Evolutionary conservation across 2,797 vertebrate genomes (phyloP).

Genomic region (Danio choprae): DNA sequence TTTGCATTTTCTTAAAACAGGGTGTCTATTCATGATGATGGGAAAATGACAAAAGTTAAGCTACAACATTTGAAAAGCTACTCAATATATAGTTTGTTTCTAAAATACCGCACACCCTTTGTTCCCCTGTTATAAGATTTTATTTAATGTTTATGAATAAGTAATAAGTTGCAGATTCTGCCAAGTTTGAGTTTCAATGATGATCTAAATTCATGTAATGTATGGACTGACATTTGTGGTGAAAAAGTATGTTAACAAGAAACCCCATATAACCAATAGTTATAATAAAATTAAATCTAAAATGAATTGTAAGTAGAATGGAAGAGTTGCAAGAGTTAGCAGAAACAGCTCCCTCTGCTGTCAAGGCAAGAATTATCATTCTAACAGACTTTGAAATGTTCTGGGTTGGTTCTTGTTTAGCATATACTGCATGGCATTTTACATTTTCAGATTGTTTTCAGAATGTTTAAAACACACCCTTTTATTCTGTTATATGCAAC

Average conservation of each 20-base stretch:
- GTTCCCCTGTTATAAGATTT: not conserved
- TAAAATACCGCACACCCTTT: conserved; percentile 6
- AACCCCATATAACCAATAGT: no score
- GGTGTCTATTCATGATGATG: not conserved
- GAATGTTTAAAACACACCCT: no score
- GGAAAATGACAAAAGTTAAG: conserved; percentile 6
- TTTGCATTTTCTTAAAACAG: not conserved
- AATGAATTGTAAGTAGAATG: not conserved
- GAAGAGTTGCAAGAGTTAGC: not conserved
- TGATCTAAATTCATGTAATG: not conserved
- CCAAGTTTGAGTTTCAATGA: not conserved
- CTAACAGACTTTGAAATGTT: not conserved
- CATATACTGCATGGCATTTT: no score
- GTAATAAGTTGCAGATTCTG: not conserved
- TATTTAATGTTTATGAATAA: not conserved
- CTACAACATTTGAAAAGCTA: not conserved
- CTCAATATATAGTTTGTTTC: not conserved
- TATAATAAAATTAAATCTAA: not conserved
- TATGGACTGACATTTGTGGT: not conserved
- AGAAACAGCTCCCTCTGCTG: conserved; percentile 15
- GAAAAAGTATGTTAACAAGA: not conserved
- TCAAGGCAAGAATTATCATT: conserved; percentile 2
- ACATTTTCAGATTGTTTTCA: no score
- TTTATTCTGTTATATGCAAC: no score
- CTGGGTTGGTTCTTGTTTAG: not conserved